These are phyloP conservation scores for Coelopa frigida DNA, from an alignment of 1,140 invertebrate species.

Conservation along the genomic window DNA sequence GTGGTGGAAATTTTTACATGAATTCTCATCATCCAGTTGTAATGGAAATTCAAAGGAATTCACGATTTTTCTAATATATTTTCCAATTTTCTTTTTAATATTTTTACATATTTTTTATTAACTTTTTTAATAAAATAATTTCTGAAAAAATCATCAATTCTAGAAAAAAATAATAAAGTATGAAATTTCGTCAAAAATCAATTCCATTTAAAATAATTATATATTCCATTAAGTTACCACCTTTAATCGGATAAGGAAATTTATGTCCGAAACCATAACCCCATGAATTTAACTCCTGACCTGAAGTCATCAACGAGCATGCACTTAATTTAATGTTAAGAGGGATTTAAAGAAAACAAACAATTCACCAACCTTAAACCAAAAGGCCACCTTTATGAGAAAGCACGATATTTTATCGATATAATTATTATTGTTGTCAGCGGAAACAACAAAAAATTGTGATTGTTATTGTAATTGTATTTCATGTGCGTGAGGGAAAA, in stretches of 20 bases:
- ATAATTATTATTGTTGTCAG: not conserved
- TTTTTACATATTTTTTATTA: not conserved
- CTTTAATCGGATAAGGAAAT: not conserved
- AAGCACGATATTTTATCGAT: not conserved
- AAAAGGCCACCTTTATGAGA: constrained; percentile 35
- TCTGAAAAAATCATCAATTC: not conserved
- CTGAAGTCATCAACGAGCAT: constrained; percentile 3
- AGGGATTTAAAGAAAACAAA: constrained; percentile 8
- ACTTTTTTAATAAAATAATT: not conserved
- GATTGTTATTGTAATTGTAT: too few relatives aligned
- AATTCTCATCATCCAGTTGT: too few relatives aligned
- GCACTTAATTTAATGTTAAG: not conserved
- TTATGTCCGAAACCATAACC: not conserved
- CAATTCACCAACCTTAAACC: constrained; percentile 42
- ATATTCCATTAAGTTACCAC: not conserved
- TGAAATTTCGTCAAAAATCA: not conserved
- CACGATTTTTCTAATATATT: not conserved
- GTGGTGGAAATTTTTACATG: too few relatives aligned
- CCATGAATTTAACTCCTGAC: too few relatives aligned
- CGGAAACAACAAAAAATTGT: not conserved
- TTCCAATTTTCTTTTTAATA: not conserved
- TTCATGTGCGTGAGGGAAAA: too few relatives aligned
- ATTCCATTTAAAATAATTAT: not conserved
- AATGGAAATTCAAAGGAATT: too few relatives aligned
- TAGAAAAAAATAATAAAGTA: not conserved